Evolutionary conservation across 2,888 invertebrate genomes (phyloP), one percentile per base, ranked within the genome.

Genomic region (Listrodromus nycthemerus): DNA sequence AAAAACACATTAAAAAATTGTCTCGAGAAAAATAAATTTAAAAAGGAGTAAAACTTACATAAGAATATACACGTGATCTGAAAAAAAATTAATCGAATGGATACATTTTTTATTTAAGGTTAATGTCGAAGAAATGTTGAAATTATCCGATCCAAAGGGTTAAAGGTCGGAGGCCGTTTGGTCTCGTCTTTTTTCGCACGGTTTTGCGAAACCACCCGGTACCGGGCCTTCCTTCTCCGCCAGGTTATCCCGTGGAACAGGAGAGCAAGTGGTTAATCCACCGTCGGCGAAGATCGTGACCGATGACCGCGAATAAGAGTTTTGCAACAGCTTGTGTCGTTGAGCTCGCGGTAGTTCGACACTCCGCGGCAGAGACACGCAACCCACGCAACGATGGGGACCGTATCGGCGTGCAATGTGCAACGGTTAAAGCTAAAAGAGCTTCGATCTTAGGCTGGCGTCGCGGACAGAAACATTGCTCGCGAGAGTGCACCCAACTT

Each of bases 401-500:
- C 58, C 58, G 58, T 61, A 61, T 61, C 58, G 58, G 58, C 27
- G 27, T 6, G 58, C 27, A n/a, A 61, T 61, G 48, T 24, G 58
- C 48, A 63, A 45, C 19, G 21, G 48, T 50, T 80, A 75, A 74
- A 74, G 79, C 48, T 55, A 61, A 83, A 61, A 83, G 71, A 71
- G 58, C 41, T 41, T 83, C 70, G 79, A 70, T 75, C 75, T 55
- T 41, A 67, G 61, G 21, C 13, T 41, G 74, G 55, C 80, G 69
- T 66, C 48, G 69, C 66, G 61, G 41, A 48, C 45, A 70, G 73
- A 45, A 79, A 80, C 80, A 79, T 37, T 45, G 65, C 79, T 63
- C n/a, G 65, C 65, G 71, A 61, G 67, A 74, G 76, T 82, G 45
- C 67, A 78, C 75, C 85, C 78, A 84, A 86, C 85, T 86, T 83